A percentile compares a stretch with the other conserved stretches of the same genome.
Conservation (phyloP, 2,888 invertebrate species). For the Drosophila limbata region DNA sequence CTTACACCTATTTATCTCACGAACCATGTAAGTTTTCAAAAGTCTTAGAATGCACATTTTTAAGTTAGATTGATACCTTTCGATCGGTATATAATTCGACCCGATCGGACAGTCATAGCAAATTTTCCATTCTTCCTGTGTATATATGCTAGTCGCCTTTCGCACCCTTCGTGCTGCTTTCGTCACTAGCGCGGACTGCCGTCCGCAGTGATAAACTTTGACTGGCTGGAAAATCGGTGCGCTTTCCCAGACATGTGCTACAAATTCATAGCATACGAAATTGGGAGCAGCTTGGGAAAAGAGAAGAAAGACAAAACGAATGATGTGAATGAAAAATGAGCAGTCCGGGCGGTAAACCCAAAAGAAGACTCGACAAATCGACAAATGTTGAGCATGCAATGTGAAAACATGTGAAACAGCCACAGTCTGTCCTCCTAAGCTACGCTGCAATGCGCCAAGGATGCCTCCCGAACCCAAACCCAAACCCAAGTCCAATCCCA, state of each 20-base stretch:
- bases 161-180: too few relatives aligned
- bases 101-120: too few relatives aligned
- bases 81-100: too few relatives aligned
- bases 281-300: slow-evolving; percentile 15
- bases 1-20: too few relatives aligned
- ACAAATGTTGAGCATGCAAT: slow-evolving; percentile 31
- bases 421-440: slow-evolving; percentile 18
- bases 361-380: slow-evolving; percentile 21
- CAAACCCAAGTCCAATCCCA: not conserved
- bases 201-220: too few relatives aligned
- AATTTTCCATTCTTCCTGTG: too few relatives aligned
- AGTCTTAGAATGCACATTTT: too few relatives aligned
- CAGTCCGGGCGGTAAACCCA: slow-evolving; percentile 16
- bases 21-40: too few relatives aligned
- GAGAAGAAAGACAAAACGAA: not conserved
- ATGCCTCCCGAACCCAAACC: slow-evolving; percentile 1
- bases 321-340: slow-evolving; percentile 45
- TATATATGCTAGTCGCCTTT: too few relatives aligned
- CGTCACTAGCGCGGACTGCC: too few relatives aligned
- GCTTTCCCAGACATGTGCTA: slow-evolving; percentile 40
- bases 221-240: slow-evolving; percentile 46
- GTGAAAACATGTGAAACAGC: slow-evolving; percentile 36
- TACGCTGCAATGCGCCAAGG: slow-evolving; percentile 30
- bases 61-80: too few relatives aligned
- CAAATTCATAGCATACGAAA: slow-evolving; percentile 46